Conservation (phyloP, 2,797 vertebrate genomes). For the Lagodon rhomboides region DNA sequence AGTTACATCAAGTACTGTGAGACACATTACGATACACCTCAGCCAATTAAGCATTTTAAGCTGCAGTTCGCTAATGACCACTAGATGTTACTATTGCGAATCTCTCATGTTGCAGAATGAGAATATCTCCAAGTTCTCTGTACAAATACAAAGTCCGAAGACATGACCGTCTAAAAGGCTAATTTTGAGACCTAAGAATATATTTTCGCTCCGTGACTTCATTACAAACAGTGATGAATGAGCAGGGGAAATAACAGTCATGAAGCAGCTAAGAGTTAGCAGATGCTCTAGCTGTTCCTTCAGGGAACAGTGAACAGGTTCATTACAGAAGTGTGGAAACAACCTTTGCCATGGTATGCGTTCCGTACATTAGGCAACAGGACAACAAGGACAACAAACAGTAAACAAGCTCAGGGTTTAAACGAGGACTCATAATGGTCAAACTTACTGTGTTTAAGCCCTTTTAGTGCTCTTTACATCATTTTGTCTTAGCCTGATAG, state of each 20-base stretch:
- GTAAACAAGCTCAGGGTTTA: background rate
- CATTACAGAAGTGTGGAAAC: slow-evolving; percentile 11
- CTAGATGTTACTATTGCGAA: background rate
- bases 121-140: background rate
- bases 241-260: background rate
- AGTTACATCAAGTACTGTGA: too few species aligned
- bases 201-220: background rate
- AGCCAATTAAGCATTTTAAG: background rate
- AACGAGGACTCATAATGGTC: background rate
- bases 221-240: background rate
- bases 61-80: background rate
- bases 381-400: slow-evolving; percentile 8
- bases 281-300: slow-evolving; percentile 24
- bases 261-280: slow-evolving; percentile 2
- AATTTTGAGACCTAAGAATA: background rate
- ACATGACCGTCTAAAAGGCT: background rate
- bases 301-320: background rate
- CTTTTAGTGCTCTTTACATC: background rate
- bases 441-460: background rate
- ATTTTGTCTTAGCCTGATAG: background rate
- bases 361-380: slow-evolving; percentile 1
- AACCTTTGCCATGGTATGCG: background rate
- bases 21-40: background rate
- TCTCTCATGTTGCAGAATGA: too few species aligned
- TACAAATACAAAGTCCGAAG: background rate